Evolutionary conservation across 1,140 invertebrate species (phyloP), one percentile per base, ranked within the genome.

Genomic region (Apis dorsata): DNA sequence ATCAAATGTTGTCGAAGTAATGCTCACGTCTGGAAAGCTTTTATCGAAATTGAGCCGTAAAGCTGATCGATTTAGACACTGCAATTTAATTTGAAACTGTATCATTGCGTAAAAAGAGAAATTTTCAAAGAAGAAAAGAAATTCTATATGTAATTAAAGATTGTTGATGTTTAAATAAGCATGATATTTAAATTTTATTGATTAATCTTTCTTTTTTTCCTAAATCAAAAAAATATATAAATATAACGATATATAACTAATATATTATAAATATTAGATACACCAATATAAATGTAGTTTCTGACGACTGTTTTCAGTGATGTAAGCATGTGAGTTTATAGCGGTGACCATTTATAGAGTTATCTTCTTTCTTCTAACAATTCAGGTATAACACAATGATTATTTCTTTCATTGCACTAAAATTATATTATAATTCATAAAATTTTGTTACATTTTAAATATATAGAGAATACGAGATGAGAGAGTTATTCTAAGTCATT

Each of bases 271-370:
- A 28, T 65, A 15, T 24, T 28, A 49, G 13, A n/a, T 44, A 51
- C 28, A 69, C 28, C 62, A 24, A 77, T 60, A 34, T 49, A 62
- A 63, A 84, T 83, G 70, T 87, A 86, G 69, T 65, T 76, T 59
- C 65, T 69, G 70, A 73, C 75, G 70, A 74, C n/a, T 63, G 81
- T 72, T 78, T 51, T 53, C 34, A 90, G 73, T 91, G 91, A 91
- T 91, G 88, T 91, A 91, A 91, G 89, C 88, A 89, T 81, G 72
- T 73, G 86, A 83, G 89, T 91, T 90, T 91, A 91, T 91, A 91
- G 91, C 89, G 85, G 87, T 91, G 91, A 91, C 89, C 74, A 81
- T 85, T 84, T 83, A 66, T 80, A 78, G 80, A 80, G 53, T 87
- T 75, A 53, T 86, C 79, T 80, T 70, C 49, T 55, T 85, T 55